These are phyloP conservation scores for Aporophyla lueneburgensis DNA, from an alignment of 2,888 invertebrate species.

Conservation along the genomic window DNA sequence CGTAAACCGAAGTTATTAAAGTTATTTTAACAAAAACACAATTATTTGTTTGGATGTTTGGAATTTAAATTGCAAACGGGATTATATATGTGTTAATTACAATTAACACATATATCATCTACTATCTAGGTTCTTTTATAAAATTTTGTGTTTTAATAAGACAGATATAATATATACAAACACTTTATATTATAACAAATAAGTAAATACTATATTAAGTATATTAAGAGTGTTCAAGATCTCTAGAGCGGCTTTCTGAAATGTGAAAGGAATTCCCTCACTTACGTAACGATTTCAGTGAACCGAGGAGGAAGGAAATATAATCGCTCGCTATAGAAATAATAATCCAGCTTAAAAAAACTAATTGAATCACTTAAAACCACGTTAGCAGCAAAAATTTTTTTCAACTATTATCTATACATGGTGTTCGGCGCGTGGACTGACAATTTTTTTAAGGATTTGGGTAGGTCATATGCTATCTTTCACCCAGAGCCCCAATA, in stretches of 20 bases:
- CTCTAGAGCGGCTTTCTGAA: constrained; percentile 5
- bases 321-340: not conserved
- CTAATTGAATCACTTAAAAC: not conserved
- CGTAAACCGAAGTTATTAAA: not conserved
- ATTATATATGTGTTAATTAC: not conserved
- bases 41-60: not conserved
- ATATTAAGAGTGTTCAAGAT: not conserved
- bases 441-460: too few relatives aligned
- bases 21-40: not conserved
- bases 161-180: not conserved
- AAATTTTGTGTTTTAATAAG: not conserved
- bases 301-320: not conserved
- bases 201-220: not conserved
- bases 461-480: too few relatives aligned
- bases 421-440: too few relatives aligned
- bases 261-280: constrained; percentile 26
- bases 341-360: not conserved
- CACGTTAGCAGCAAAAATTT: not conserved
- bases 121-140: not conserved
- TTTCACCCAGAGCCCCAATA: too few relatives aligned
- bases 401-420: not conserved
- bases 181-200: not conserved
- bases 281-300: constrained; percentile 14
- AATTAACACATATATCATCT: not conserved
- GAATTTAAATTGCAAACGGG: not conserved